Base-by-base conservation (phyloP, 2,113 vertebrate species). In the Todiramphus saurophagus region DNA sequence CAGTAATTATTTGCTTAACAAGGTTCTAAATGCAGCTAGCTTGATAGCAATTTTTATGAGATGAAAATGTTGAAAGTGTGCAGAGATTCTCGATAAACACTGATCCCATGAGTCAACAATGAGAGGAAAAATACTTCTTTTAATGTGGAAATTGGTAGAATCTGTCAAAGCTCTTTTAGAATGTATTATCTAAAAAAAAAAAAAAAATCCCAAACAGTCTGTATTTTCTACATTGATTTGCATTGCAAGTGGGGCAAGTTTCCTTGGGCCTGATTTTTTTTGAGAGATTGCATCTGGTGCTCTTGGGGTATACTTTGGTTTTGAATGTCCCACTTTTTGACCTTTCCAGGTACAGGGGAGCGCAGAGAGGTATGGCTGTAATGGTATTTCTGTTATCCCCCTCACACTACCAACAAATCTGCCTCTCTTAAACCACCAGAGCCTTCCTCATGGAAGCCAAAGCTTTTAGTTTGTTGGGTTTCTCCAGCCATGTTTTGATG, bases 281-380 rank as follows among this genome's bases (percentile, higher is more conserved):
- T 41, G 74, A 31, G 66, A 13, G 60, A 11, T 9, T 58, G 51
- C 21, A 58, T 20, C 14, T 58, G 13, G 11, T 48, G n/a, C 41
- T 25, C 24, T 67, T 55, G n/a, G 17, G 20, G 4, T 31, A 46
- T 33, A 51, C 62, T 67, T 7, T 20, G 48, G 16, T 60, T 24
- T 37, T 16, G 31, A 11, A 18, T 33, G 33, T 84, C 31, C 39
- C 17, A 1, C 12, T 48, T 31, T 31, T 53, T 51, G 55, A 72
- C 7, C 19, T 27, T n/a, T 37, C 24, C n/a, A 15, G 20, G 0
- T 16, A 1, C 0, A 1, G 13, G 14, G 28, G 31, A 44, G 24
- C 7, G 17, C 1, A 0, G 9, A 41, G 11, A 43, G n/a, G 41
- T 59, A 19, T 9, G n/a, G 16, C 16, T 44, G 41, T 35, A 44